Base-by-base conservation (phyloP, 1,140 invertebrate genomes). In the Dendrolimus kikuchii region DNA sequence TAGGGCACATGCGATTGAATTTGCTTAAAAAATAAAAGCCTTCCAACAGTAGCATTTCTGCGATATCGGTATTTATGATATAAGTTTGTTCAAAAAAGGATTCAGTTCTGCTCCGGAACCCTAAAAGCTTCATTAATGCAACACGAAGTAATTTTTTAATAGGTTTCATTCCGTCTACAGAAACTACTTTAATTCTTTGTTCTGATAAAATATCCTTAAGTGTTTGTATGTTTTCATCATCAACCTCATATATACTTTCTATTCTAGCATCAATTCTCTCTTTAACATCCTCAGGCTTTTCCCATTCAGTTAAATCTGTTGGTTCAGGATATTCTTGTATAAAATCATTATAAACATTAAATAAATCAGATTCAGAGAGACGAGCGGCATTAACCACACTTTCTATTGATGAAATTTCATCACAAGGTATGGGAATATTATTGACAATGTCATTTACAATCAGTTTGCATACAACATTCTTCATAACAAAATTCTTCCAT, bases 11-110 rank as follows among this genome's bases (percentile, higher is more conserved):
- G 40, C 87, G 81, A 41, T 88, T 84, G 68, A 90, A 91, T 61
- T 87, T 87, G 65, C 91, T 91, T 5, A 89, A 58, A 53, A 91
- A 88, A 60, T 74, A 89, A 69, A 89, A 91, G 5, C 90, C 90
- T 51, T 74, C 68, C 4, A 68, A 57, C 43, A 91, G 60, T 36
- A 91, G 71, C 53, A 71, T 74, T 61, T 91, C 89, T 4, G 90
- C 90, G 8, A 86, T 78, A 54, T 89, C 87, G 45, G 70, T 48
- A 57, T 79, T 82, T 5, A 91, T 57, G n/a, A 85, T 70, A 59
- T 86, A 87, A 7, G 85, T 86, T 73, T 87, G 80, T 70, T 91
- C 90, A 23, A 92, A 82, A 53, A 86, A 75, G 3, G 89, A 90
- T 46, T 72, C 45, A 55, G 74, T 81, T 60, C 88, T 78, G 56